These are phyloP conservation scores for Aldabrachelys gigantea DNA, from an alignment of 2,113 vertebrate species.

Conservation along the genomic window DNA sequence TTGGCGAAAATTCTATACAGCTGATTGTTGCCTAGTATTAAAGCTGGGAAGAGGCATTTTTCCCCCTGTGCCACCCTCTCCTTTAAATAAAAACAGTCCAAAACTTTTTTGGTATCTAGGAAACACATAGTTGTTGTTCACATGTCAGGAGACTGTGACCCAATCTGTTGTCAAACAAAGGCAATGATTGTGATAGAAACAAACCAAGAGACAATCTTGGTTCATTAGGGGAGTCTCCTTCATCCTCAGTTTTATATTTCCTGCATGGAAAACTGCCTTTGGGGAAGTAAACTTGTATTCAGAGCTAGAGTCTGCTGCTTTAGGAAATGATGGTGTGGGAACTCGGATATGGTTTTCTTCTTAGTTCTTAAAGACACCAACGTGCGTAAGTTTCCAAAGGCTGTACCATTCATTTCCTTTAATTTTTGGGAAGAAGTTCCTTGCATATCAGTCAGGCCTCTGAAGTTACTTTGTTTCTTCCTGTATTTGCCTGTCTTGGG, in stretches of 20 bases:
- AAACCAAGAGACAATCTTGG: not conserved
- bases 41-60: not conserved
- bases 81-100: not conserved
- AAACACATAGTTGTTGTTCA: not conserved
- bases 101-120: not conserved
- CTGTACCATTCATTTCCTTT: rapidly evolving
- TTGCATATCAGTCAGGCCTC: not conserved
- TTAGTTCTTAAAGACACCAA: not conserved
- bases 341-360: not conserved
- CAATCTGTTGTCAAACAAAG: not conserved
- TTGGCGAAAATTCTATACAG: not conserved
- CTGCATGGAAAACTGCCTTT: too few species aligned
- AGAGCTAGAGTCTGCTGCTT: not conserved
- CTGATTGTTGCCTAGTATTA: not conserved
- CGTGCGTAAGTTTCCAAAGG: rapidly evolving
- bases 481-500: not conserved
- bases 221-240: not conserved
- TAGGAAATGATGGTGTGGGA: not conserved
- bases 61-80: not conserved
- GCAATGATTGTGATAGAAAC: not conserved
- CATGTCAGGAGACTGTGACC: not conserved
- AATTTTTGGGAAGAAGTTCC: not conserved
- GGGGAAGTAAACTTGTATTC: not conserved
- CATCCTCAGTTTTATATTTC: not conserved
- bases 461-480: not conserved